These are phyloP conservation scores for Magallana ariakensis DNA, from an alignment of 1,140 invertebrate species.

Conservation along the genomic window DNA sequence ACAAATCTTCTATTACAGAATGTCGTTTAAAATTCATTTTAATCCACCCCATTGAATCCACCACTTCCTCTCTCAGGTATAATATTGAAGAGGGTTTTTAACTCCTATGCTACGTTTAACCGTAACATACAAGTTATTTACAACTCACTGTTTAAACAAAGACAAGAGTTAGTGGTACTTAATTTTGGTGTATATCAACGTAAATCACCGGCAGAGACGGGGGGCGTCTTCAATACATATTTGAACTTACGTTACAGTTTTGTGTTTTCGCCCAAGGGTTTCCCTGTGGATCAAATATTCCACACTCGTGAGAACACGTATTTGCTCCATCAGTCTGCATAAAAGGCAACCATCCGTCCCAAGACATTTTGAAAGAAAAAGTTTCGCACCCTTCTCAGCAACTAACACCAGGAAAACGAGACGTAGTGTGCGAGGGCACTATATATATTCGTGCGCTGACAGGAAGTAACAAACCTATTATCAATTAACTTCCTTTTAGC, in stretches of 20 bases:
- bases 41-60: neutral
- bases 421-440: neutral
- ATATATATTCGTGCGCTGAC: conserved; percentile 1
- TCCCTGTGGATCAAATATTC: conserved; percentile 25
- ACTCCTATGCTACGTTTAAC: neutral
- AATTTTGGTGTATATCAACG: too few relatives aligned
- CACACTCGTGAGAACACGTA: conserved; percentile 30
- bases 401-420: neutral
- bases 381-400: neutral
- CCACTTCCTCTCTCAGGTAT: neutral
- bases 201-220: neutral
- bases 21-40: too few relatives aligned
- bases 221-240: conserved; percentile 6
- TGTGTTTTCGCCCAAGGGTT: neutral
- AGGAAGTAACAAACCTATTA: neutral
- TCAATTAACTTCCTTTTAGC: neutral
- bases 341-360: neutral
- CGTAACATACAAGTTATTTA: neutral
- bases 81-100: neutral
- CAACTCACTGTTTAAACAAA: too few relatives aligned
- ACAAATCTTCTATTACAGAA: too few relatives aligned
- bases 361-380: conserved; percentile 20
- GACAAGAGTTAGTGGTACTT: too few relatives aligned
- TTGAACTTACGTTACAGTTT: neutral
- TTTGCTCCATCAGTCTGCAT: conserved; percentile 13